A percentile compares a stretch with the other conserved stretches of the same genome.
Evolutionary conservation across 2,797 vertebrate genomes (phyloP).

Genomic region (Zalophus californianus): DNA sequence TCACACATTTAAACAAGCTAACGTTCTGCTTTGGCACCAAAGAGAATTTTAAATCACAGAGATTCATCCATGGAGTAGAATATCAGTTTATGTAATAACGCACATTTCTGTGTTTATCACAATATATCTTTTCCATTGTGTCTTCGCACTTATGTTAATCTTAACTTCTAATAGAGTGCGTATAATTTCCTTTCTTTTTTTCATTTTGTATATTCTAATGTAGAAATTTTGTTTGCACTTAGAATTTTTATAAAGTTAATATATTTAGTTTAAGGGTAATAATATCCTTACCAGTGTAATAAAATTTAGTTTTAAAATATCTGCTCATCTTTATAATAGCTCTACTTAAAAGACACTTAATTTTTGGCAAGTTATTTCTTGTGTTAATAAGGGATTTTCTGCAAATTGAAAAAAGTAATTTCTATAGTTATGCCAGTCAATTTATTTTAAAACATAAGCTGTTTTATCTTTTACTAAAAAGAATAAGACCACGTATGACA

Average conservation of each 20-base stretch:
- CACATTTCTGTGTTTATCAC: background rate
- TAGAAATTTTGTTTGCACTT: slow-evolving; percentile 8
- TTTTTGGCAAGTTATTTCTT: slow-evolving; percentile 39
- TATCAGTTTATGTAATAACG: background rate
- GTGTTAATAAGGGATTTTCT: slow-evolving; percentile 37
- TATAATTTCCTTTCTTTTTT: background rate
- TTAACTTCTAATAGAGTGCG: background rate
- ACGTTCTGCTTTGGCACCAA: slow-evolving; percentile 3
- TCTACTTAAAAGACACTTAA: background rate
- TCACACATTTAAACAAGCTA: background rate
- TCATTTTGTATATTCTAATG: background rate
- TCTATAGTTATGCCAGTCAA: background rate
- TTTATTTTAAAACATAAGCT: slow-evolving; percentile 31
- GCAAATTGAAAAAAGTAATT: slow-evolving; percentile 24
- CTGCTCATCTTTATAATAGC: background rate
- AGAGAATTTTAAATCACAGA: background rate
- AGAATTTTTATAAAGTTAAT: slow-evolving; percentile 41
- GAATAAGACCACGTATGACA: background rate
- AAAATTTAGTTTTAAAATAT: slow-evolving; percentile 20
- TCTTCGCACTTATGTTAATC: background rate
- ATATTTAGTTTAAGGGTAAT: slow-evolving; percentile 8
- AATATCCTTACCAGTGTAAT: background rate
- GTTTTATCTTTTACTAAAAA: slow-evolving; percentile 27
- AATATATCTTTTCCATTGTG: background rate
- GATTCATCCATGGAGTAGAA: background rate